phyloP scores from a whole-genome alignment of 2,797 vertebrate species.

The Trachops cirrhosus region DNA sequence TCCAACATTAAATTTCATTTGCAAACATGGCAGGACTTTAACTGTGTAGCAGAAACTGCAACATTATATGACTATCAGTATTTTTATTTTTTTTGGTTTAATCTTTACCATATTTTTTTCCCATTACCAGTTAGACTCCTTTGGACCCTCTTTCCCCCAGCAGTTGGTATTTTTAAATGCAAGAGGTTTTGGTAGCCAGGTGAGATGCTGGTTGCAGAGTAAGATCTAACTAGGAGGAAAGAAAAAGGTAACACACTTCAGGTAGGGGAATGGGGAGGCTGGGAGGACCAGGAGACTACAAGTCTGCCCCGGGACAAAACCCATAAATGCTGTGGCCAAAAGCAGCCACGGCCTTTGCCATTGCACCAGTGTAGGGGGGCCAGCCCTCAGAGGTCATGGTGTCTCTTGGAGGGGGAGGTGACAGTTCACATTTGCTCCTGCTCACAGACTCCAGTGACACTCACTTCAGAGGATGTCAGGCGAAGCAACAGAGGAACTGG shows the following conservation, averaged over 20 bases:
- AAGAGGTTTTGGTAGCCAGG: neutral
- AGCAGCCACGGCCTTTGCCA: neutral
- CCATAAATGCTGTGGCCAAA: neutral
- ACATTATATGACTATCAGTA: neutral
- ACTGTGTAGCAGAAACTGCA: neutral
- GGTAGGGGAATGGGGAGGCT: neutral
- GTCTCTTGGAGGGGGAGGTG: neutral
- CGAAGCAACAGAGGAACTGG: conserved; percentile 36
- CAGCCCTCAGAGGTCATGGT: neutral
- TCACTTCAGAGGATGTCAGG: neutral
- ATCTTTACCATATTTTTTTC: too few relatives aligned
- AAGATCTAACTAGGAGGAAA: neutral
- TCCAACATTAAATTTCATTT: neutral
- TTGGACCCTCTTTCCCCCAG: too few relatives aligned
- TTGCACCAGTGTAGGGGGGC: neutral
- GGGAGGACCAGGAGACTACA: neutral
- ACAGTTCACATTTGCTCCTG: neutral
- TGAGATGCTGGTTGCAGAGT: neutral
- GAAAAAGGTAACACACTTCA: neutral
- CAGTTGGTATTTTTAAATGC: neutral
- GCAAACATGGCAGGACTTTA: neutral
- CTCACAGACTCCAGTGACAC: neutral
- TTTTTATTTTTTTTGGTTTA: neutral
- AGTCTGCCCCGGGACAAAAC: rapidly evolving
- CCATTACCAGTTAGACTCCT: too few relatives aligned